Evolutionary conservation across 2,113 vertebrate genomes (phyloP), one percentile per base, ranked within the genome.

Genomic region (Colossoma macropomum): DNA sequence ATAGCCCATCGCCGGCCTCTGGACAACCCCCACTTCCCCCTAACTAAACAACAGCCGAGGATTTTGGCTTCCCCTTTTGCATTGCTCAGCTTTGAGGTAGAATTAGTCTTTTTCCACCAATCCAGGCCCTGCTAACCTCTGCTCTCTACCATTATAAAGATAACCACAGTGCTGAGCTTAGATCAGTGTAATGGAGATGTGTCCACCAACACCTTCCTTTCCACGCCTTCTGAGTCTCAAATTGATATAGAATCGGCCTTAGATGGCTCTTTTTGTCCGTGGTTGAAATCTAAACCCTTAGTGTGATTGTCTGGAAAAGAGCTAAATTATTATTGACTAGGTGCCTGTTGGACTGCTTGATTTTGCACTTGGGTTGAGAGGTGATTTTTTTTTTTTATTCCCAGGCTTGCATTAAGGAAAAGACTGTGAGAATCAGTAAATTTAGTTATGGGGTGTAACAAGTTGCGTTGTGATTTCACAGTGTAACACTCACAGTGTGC

Each of bases 1-100:
- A 88, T 88, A 82, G 81, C 79, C 76, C 62, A 52, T 30, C 38
- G 80, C 65, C 79, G 52, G 59, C 77, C 59, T 38, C 30, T 4
- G 70, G 25, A 85, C 41, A 81, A 66, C 27, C 65, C 76, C 45
- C 19, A 70, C n/a, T 75, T 75, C 54, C 71, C 19, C 16, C 54
- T 56, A 34, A 52, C 60, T 79, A 28, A 25, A 77, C 54, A 72
- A 65, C 56, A 41, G 62, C 48, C 25, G 45, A 59, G 59, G 32
- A 17, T 16, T 66, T 27, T 79, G 41, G 27, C 77, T 65, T 65
- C 59, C 50, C 80, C 52, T 15, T 65, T 68, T 15, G 7, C 11
- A 15, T n/a, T 21, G 68, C 50, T 59, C 78, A 21, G 30, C 25
- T 66, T 66, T 48, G 34, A 70, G 52, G 48, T 27, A n/a, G 12